Conservation (phyloP, 1,140 invertebrate species). For the Pogonus chalceus region DNA sequence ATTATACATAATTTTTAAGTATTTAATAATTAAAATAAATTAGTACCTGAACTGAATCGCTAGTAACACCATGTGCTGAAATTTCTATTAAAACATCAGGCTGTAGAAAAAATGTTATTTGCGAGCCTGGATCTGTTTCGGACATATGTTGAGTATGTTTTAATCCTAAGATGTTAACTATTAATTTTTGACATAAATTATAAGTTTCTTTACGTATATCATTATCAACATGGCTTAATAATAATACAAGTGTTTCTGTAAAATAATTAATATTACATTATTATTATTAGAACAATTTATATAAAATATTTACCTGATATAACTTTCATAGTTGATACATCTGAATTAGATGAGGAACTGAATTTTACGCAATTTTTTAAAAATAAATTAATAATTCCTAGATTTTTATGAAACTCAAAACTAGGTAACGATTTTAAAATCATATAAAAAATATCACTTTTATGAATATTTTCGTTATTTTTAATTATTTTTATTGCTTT, state of each 20-base stretch:
- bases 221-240: conserved; percentile 37
- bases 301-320: conserved; percentile 14
- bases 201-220: conserved; percentile 35
- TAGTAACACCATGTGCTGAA: conserved; percentile 46
- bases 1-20: conserved; percentile 4
- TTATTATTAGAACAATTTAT: conserved; percentile 11
- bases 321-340: conserved; percentile 28
- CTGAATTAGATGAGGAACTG: conserved; percentile 29
- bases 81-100: conserved; percentile 49
- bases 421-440: conserved; percentile 37
- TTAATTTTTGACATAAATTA: conserved; percentile 32
- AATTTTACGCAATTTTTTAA: conserved; percentile 34
- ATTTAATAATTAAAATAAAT: conserved; percentile 12
- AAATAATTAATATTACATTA: conserved; percentile 22
- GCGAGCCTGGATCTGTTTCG: conserved; percentile 28
- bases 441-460: conserved; percentile 29
- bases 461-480: conserved; percentile 27
- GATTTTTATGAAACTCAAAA: conserved; percentile 40
- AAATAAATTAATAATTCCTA: conserved; percentile 34
- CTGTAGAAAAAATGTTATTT: conserved; percentile 42
- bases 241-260: conserved; percentile 33
- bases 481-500: conserved; percentile 37
- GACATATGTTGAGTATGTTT: conserved; percentile 25
- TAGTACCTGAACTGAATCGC: conserved; percentile 33
- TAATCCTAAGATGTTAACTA: conserved; percentile 34